Base-by-base conservation (phyloP, 2,797 vertebrate genomes). In the Ptychadena robeensis region DNA sequence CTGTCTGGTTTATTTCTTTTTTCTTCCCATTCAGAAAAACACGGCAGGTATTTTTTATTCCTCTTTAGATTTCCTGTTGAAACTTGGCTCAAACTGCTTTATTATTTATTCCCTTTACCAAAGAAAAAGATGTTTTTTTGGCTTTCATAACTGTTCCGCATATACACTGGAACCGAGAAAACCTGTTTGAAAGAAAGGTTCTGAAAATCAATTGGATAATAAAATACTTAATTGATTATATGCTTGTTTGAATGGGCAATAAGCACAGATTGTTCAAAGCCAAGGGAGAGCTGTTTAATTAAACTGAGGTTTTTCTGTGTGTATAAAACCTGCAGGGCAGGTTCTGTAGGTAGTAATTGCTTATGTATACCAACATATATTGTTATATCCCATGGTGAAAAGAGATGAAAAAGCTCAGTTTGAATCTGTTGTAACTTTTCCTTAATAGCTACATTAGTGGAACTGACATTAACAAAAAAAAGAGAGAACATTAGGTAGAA, bases 201-300 rank as follows among this genome's bases (percentile, higher is more conserved):
- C 57, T 31, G 48, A 74, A 91, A 93, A 91, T 93, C 92, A 92
- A 91, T 90, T 87, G 86, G 90, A 89, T 94, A 93, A 92, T 94
- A 92, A 94, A 93, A 93, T 90, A 90, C 88, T 90, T 94, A 93
- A 93, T 93, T 93, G 92, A 92, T 89, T 89, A 90, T 91, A 91
- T 88, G 89, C 83, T 90, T 82, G 73, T 90, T 90, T 86, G 85
- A 87, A 86, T 87, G 87, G 86, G 72, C 88, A 82, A 79, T 86
- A 90, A 88, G 80, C 89, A 88, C 84, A 90, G 87, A 88, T 88
- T 87, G 81, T 90, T 79, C 87, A 88, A 86, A 91, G 86, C 79
- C 86, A 86, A 88, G 90, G 88, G 83, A 87, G 72, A 32, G 9
- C 74, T 68, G 69, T 89, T 91, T 91, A 90, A 92, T 92, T 92